phyloP scores from a whole-genome alignment of 2,888 invertebrate species.

The Xestia ashworthii region DNA sequence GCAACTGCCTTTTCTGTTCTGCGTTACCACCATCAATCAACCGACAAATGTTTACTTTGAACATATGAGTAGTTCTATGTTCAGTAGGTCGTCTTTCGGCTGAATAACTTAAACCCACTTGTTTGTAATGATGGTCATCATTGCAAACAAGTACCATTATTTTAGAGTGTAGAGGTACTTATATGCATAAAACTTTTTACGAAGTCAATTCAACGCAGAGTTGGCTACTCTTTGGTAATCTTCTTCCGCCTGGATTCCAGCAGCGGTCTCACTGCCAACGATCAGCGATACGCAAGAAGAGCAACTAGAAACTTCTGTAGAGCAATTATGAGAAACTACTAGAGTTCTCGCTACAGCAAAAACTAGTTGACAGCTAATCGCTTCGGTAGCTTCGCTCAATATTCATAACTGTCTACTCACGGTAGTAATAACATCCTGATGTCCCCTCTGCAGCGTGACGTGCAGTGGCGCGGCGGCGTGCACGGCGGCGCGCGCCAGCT shows the following conservation, averaged over 20 bases:
- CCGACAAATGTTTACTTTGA: background rate
- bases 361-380: background rate
- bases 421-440: constrained; percentile 68
- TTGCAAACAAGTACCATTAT: no score
- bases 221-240: background rate
- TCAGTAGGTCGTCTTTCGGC: background rate
- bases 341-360: no score
- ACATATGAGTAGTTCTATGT: background rate
- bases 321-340: background rate
- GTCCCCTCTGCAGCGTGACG: constrained; percentile 80
- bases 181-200: background rate
- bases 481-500: constrained; percentile 95
- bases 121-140: no score
- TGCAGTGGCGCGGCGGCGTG: constrained; percentile 91
- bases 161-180: no score
- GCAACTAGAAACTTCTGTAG: background rate
- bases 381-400: background rate
- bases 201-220: background rate
- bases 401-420: constrained; percentile 64
- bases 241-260: background rate
- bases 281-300: background rate
- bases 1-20: background rate
- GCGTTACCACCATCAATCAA: background rate
- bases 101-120: no score
- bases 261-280: background rate